Evolutionary conservation across 1,140 invertebrate species (phyloP).

Genomic region (Hyles euphorbiae): DNA sequence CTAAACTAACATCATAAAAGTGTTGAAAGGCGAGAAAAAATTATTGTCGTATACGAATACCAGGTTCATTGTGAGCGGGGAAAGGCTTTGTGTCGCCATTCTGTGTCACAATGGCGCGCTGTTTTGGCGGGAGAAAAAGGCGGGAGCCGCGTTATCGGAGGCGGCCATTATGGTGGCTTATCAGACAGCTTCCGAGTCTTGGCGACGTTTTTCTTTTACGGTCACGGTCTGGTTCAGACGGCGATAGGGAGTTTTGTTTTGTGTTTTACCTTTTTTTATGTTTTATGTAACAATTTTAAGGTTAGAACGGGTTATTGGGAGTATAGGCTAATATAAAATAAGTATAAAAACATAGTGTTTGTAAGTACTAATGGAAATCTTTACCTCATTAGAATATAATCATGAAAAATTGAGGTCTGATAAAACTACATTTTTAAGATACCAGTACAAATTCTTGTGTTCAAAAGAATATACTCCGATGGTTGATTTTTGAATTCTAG

Average conservation of each 20-base stretch:
- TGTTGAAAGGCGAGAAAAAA: constrained; percentile 28
- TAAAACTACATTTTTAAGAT: too few species aligned
- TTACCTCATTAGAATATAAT: too few species aligned
- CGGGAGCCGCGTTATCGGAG: constrained; percentile 66
- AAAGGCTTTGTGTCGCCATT: constrained; percentile 56
- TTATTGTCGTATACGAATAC: constrained; percentile 36
- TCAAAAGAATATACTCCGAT: too few species aligned
- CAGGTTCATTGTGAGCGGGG: constrained; percentile 23
- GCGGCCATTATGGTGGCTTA: constrained; percentile 73
- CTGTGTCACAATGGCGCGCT: constrained; percentile 53
- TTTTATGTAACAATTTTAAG: background rate
- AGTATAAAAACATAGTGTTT: too few species aligned
- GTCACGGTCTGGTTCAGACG: constrained; percentile 66
- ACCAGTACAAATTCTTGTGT: too few species aligned
- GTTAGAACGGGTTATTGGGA: background rate
- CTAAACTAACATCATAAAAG: constrained; percentile 23
- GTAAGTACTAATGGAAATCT: too few species aligned
- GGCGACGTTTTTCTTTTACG: constrained; percentile 69
- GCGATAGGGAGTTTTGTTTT: constrained; percentile 39
- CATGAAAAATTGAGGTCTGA: too few species aligned
- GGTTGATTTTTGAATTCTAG: too few species aligned
- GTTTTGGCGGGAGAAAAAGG: constrained; percentile 71
- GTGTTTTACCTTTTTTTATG: constrained; percentile 2
- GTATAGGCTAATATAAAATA: too few species aligned
- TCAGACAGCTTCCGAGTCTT: constrained; percentile 68